Conservation (phyloP, 2,797 vertebrate genomes). For the Iguana delicatissima region DNA sequence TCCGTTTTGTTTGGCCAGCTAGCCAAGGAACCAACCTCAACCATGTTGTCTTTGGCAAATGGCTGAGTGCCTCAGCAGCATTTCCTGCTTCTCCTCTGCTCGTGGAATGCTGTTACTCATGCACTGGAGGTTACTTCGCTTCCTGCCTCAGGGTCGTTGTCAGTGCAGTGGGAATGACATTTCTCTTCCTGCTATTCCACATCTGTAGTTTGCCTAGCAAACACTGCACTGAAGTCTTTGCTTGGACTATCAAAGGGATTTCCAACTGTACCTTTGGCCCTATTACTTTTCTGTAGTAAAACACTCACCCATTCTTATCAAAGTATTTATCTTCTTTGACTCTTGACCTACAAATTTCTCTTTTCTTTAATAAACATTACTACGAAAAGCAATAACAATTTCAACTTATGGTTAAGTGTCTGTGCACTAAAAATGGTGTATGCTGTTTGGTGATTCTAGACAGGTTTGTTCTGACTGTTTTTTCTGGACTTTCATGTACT, state of each 20-base stretch:
- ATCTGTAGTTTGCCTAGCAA: neutral
- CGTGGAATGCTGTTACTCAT: no score
- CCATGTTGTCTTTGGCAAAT: no score
- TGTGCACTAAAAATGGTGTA: neutral
- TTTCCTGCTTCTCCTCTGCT: no score
- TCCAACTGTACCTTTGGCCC: neutral
- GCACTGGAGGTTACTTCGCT: no score
- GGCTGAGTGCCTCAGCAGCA: no score
- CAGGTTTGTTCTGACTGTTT: neutral
- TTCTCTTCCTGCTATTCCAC: no score
- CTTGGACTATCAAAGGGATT: neutral
- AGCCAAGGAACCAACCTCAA: no score
- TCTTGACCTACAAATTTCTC: neutral
- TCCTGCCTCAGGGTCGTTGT: no score
- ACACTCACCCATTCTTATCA: neutral
- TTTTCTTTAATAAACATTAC: neutral
- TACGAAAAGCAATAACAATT: neutral
- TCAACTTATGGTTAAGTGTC: neutral
- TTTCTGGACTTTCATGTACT: neutral
- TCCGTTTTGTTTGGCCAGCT: no score
- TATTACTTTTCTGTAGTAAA: neutral
- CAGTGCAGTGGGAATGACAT: no score
- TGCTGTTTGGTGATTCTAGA: neutral
- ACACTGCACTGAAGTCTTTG: neutral
- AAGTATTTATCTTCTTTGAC: neutral